These are phyloP conservation scores for Tillus elongatus DNA, from an alignment of 2,888 invertebrate genomes.

Conservation along the genomic window DNA sequence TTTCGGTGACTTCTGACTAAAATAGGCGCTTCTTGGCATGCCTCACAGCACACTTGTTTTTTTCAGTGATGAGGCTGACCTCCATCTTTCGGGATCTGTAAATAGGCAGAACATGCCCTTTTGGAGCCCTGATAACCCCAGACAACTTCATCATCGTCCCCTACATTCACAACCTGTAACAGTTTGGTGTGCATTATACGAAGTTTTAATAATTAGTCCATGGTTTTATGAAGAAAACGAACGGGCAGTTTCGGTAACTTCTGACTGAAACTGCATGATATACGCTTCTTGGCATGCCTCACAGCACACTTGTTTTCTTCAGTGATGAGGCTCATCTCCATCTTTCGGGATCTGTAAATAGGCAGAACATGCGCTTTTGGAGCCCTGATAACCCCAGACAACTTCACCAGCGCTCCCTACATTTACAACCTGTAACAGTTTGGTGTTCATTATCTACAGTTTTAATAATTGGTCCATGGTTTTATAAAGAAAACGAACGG, in stretches of 20 bases:
- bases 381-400: slow-evolving; percentile 8
- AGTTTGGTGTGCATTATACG: slow-evolving; percentile 12
- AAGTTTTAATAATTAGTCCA: slow-evolving; percentile 11
- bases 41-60: slow-evolving; percentile 5
- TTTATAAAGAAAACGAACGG: slow-evolving; percentile 13
- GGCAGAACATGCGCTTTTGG: slow-evolving; percentile 13
- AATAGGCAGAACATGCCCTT: slow-evolving; percentile 13
- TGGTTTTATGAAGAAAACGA: slow-evolving; percentile 14
- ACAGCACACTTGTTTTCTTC: slow-evolving; percentile 5
- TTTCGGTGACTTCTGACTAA: slow-evolving; percentile 7
- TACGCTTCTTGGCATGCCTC: slow-evolving; percentile 5
- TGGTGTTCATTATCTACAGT: slow-evolving; percentile 11
- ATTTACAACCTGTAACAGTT: slow-evolving; percentile 12
- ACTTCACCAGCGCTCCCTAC: slow-evolving; percentile 7
- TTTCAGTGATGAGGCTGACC: slow-evolving; percentile 7
- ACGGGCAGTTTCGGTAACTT: slow-evolving; percentile 10
- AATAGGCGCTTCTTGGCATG: slow-evolving; percentile 1
- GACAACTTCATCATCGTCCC: slow-evolving; percentile 6
- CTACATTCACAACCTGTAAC: slow-evolving; percentile 13
- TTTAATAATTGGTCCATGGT: slow-evolving; percentile 13
- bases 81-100: slow-evolving; percentile 8
- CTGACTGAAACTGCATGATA: not conserved
- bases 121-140: slow-evolving; percentile 11
- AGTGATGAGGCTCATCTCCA: slow-evolving; percentile 7
- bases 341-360: slow-evolving; percentile 11